A percentile compares a stretch with the other conserved stretches of the same genome.
Conservation (phyloP, 2,888 invertebrate genomes). For the Heteromurus nitidus region DNA sequence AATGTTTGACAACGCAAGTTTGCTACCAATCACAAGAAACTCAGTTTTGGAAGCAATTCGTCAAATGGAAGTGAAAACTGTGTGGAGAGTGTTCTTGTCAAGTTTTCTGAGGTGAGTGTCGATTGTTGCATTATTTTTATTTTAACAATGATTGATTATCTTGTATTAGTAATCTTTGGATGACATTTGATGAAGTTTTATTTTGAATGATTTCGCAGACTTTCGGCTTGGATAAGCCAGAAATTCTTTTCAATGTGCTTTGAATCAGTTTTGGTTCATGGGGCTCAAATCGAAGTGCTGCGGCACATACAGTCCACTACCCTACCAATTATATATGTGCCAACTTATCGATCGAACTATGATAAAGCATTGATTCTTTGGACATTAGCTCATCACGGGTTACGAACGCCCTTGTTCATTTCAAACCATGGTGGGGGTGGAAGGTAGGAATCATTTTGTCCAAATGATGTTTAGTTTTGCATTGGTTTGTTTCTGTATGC, state of each 20-base stretch:
- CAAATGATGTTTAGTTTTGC: no score
- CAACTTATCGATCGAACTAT: slow-evolving; percentile 78
- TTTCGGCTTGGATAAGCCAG: slow-evolving; percentile 74
- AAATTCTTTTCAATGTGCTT: slow-evolving; percentile 74
- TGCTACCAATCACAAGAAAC: neutral
- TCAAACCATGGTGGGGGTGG: no score
- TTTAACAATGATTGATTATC: no score
- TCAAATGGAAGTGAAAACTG: slow-evolving; percentile 7
- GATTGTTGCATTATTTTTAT: no score
- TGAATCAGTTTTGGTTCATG: slow-evolving; percentile 76
- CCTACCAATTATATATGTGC: slow-evolving; percentile 78
- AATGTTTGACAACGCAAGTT: neutral
- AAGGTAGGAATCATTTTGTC: no score
- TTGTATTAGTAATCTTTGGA: no score
- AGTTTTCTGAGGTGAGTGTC: slow-evolving; percentile 17
- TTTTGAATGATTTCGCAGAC: no score
- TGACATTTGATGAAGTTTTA: no score
- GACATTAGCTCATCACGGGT: slow-evolving; percentile 46
- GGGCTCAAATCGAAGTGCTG: slow-evolving; percentile 76
- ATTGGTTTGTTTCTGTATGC: no score
- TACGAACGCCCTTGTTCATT: slow-evolving; percentile 55
- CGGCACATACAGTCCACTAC: slow-evolving; percentile 75
- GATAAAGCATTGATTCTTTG: slow-evolving; percentile 74
- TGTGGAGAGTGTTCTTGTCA: neutral
- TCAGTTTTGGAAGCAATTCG: neutral